These are phyloP conservation scores for Coenonympha glycerion DNA, from an alignment of 2,888 invertebrate genomes.

Conservation along the genomic window DNA sequence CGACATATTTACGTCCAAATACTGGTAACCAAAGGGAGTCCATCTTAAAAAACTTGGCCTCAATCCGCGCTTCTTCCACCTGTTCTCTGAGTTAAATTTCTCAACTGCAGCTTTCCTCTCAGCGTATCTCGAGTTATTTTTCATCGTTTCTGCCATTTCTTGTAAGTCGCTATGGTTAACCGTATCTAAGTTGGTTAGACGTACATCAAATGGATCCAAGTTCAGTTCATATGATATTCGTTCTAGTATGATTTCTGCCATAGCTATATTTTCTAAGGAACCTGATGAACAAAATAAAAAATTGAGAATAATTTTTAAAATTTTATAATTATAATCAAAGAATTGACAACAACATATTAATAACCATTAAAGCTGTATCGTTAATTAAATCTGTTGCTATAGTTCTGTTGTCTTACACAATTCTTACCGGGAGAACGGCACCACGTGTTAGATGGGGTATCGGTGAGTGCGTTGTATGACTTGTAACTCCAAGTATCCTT, in stretches of 20 bases:
- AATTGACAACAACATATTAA: too few relatives aligned
- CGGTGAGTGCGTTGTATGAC: conserved; percentile 41
- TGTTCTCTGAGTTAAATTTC: conserved; percentile 79
- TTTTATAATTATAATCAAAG: not conserved
- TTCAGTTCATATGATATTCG: conserved; percentile 74
- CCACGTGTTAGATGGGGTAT: conserved; percentile 38
- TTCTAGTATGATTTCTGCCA: conserved; percentile 80
- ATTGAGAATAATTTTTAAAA: not conserved
- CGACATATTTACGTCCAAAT: conserved; percentile 74
- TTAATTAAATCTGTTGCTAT: not conserved
- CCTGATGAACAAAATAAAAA: conserved; percentile 50
- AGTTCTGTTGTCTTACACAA: too few relatives aligned
- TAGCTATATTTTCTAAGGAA: conserved; percentile 78
- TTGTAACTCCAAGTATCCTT: conserved; percentile 40
- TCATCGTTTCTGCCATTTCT: conserved; percentile 63
- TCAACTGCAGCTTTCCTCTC: conserved; percentile 61
- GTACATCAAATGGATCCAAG: conserved; percentile 76
- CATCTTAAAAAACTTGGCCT: conserved; percentile 82
- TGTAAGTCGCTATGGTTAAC: conserved; percentile 56
- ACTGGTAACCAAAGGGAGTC: conserved; percentile 67
- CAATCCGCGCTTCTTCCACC: conserved; percentile 86
- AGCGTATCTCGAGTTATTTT: conserved; percentile 56
- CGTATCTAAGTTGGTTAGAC: conserved; percentile 48
- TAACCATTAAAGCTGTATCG: too few relatives aligned
- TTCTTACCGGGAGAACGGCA: conserved; percentile 72